Percentiles rank a stretch among this genome's conserved stretches.
phyloP scores from a whole-genome alignment of 2,888 invertebrate species.

The Leptopterna dolabrata region DNA sequence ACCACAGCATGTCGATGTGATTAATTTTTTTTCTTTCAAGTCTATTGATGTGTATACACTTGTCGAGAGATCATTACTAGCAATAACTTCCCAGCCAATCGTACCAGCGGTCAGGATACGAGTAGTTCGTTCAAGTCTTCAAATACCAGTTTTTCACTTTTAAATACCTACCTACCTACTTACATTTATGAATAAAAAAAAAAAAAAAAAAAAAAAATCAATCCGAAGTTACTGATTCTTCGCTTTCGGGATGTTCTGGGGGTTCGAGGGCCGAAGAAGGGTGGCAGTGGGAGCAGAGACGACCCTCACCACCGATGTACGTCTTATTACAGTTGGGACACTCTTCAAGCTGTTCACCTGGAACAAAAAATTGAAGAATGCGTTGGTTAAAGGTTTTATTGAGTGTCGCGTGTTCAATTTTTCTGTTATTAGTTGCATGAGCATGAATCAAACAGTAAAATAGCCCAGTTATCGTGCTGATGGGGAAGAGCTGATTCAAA shows the following conservation, averaged over 20 bases:
- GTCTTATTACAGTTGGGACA: constrained; percentile 73
- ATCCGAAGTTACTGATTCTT: constrained; percentile 55
- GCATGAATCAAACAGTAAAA: too few relatives aligned
- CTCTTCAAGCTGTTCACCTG: constrained; percentile 74
- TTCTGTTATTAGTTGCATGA: too few relatives aligned
- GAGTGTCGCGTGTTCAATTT: too few relatives aligned
- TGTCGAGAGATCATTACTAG: not conserved
- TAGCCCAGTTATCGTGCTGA: too few relatives aligned
- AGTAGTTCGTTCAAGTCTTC: not conserved
- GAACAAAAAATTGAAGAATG: constrained; percentile 58
- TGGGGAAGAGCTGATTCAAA: too few relatives aligned
- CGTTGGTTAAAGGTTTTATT: too few relatives aligned
- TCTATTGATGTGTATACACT: not conserved
- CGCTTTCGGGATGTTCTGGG: constrained; percentile 31
- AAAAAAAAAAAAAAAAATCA: not conserved
- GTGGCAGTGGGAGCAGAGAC: constrained; percentile 47
- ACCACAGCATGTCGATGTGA: too few relatives aligned
- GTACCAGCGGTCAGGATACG: not conserved
- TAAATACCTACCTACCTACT: too few relatives aligned
- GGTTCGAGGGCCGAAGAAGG: constrained; percentile 20
- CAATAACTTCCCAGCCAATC: not conserved
- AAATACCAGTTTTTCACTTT: too few relatives aligned
- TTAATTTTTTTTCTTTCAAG: too few relatives aligned
- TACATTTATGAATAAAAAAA: not conserved
- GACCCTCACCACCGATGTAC: constrained; percentile 62